Base-by-base conservation (phyloP, 2,888 invertebrate genomes). In the Syritta pipiens region DNA sequence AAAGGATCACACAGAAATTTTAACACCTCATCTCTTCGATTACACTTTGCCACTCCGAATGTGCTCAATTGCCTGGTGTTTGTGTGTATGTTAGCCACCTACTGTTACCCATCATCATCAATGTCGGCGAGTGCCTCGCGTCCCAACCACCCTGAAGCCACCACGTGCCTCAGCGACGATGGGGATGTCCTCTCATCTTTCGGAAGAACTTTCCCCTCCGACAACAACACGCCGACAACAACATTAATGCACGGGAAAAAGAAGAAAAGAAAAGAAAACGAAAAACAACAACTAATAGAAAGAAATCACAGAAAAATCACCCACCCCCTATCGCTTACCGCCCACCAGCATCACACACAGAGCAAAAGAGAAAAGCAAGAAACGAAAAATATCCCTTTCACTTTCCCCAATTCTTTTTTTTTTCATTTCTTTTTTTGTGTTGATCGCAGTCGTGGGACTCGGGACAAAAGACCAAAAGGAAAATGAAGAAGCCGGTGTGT, bases 11-110 rank as follows among this genome's bases (percentile, higher is more conserved):
- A 79, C 74, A 67, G 62, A 79, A 79, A 74, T 74, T 72, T 79
- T 79, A 79, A 79, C 79, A 79, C 79, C 79, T 79, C 79, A 79
- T 79, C 79, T 79, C 79, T 79, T 74, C 79, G 79, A 74, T 79
- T 79, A 79, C 74, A 79, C 79, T 68, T 60, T 68, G 62, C 49
- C 62, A 79, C 74, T 79, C 67, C 46, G 55, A 72, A 65, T 79
- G 79, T 72, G 65, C 79, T 79, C 79, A 79, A 79, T 79, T 79
- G 79, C 79, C 74, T 77, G n/a, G n/a, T 60, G 53, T 69, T 69
- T 57, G 60, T 48, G 55, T 62, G 62, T 44, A 51, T 60, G 49
- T 59, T 68, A 68, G 67, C 67, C 74, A 79, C 53, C 71, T 55
- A 55, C 71, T 62, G 46, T 26, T 62, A 53, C 67, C 74, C 72